A percentile compares a stretch with the other conserved stretches of the same genome.
Evolutionary conservation across 2,113 vertebrate genomes (phyloP).

Genomic region (Serinus canaria): DNA sequence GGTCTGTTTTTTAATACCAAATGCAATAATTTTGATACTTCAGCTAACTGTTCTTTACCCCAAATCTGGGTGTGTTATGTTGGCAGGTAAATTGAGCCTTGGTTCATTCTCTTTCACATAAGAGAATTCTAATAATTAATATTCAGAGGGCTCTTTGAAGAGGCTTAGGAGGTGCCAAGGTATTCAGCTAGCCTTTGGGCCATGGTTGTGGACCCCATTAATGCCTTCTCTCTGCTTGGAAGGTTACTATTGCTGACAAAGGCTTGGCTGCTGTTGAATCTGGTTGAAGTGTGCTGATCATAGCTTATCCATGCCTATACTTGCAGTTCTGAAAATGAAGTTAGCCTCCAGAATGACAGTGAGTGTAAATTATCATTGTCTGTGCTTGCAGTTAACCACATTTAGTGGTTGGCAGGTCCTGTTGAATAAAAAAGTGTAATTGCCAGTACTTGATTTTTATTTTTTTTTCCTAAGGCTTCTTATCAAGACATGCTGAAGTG

Average conservation of each 20-base stretch:
- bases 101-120: neutral
- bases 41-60: neutral
- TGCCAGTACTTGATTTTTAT: neutral
- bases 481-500: neutral
- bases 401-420: neutral
- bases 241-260: slow-evolving; percentile 35
- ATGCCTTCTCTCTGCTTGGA: neutral
- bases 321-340: slow-evolving; percentile 38
- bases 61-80: neutral
- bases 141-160: neutral
- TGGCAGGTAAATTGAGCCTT: slow-evolving; percentile 6
- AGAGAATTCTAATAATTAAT: neutral
- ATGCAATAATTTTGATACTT: neutral
- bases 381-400: slow-evolving; percentile 21
- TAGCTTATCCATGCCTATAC: slow-evolving; percentile 48
- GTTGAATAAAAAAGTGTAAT: neutral
- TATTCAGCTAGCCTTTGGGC: slow-evolving; percentile 13
- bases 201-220: neutral
- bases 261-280: slow-evolving; percentile 21
- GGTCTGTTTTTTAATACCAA: neutral
- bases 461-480: neutral
- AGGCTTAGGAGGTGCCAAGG: neutral
- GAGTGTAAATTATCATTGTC: slow-evolving; percentile 40
- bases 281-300: slow-evolving; percentile 43
- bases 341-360: slow-evolving; percentile 44